Base-by-base conservation (phyloP, 2,888 invertebrate genomes). In the Tipula lateralis region DNA sequence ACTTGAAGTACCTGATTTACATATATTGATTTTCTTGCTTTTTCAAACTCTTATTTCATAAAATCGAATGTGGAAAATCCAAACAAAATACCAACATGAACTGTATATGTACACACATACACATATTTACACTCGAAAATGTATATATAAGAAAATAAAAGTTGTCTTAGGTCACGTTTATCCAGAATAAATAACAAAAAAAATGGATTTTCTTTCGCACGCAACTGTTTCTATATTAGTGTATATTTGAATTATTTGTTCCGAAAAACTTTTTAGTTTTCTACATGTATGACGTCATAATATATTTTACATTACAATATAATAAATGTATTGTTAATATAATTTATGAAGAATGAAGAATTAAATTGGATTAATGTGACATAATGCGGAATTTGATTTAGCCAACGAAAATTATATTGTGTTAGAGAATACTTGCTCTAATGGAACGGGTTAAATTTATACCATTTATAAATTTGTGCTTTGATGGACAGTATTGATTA, bases 81-180 rank as follows among this genome's bases (percentile, higher is more conserved):
- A n/a, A n/a, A 66, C 66, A 66, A 66, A 24, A 9, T 24, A 66
- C 19, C 66, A 66, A n/a, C 24, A 24, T 24, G 2, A 66, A 66
- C 1, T 24, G 1, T 66, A 66, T 39, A 9, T 66, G 24, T 19
- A 24, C 24, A n/a, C n/a, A n/a, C n/a, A n/a, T n/a, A n/a, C n/a
- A n/a, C n/a, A n/a, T n/a, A n/a, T n/a, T n/a, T n/a, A n/a, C n/a
- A n/a, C n/a, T n/a, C n/a, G 3, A 66, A 24, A 24, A 3, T 24
- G n/a, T n/a, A 66, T 66, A 66, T 66, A 19, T 19, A 66, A 66
- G 24, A 66, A 66, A 66, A 66, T 66, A 66, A 66, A 24, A 66
- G 24, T 66, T 66, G 66, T 66, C 66, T 66, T 66, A 66, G 66
- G 66, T 66, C 66, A 66, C 24, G 66, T 66, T 66, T 66, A 66